Evolutionary conservation across 2,888 invertebrate species (phyloP), one percentile per base, ranked within the genome.

Genomic region (Platycnemis pennipes): DNA sequence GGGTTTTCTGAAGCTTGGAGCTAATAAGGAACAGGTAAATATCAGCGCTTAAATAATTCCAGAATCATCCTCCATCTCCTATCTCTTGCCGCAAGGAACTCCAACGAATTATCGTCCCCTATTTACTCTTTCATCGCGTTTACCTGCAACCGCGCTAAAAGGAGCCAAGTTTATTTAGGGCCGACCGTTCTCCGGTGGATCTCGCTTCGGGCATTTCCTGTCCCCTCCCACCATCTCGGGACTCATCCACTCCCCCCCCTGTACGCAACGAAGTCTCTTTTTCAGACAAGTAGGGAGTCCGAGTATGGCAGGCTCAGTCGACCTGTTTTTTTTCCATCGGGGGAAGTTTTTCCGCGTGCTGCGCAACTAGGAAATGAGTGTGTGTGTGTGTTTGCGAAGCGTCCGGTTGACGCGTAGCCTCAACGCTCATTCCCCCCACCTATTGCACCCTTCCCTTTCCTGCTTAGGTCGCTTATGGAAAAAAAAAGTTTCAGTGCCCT

Each of bases 331-430:
- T 19, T 19, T 7, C 22, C 22, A 26, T 22, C 5, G 63, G 22
- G 22, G 56, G 11, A 56, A 26, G 19, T 63, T 63, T 63, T 63
- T 63, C 63, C 63, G 26, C 63, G n/a, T 63, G n/a, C 63, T 22
- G 63, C 63, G 63, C n/a, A 63, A 63, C 63, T 63, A 63, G 63
- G 63, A 63, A 63, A 63, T n/a, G 63, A n/a, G 63, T 26, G 63
- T 26, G n/a, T n/a, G 63, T 53, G 63, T 8, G 63, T 26, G 63
- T 26, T 8, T n/a, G 63, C 19, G 63, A 63, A 63, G 63, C 63
- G 63, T 63, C 5, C 63, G 26, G 63, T 3, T n/a, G n/a, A 63
- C 26, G 63, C 63, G 26, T 63, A 63, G 63, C 63, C 63, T 63
- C 8, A 63, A 26, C 26, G 63, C 2, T 63, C 63, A 63, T 13